A percentile compares a stretch with the other conserved stretches of the same genome.
These are phyloP conservation scores for Luscinia luscinia DNA, from an alignment of 2,797 vertebrate genomes.

Conservation along the genomic window DNA sequence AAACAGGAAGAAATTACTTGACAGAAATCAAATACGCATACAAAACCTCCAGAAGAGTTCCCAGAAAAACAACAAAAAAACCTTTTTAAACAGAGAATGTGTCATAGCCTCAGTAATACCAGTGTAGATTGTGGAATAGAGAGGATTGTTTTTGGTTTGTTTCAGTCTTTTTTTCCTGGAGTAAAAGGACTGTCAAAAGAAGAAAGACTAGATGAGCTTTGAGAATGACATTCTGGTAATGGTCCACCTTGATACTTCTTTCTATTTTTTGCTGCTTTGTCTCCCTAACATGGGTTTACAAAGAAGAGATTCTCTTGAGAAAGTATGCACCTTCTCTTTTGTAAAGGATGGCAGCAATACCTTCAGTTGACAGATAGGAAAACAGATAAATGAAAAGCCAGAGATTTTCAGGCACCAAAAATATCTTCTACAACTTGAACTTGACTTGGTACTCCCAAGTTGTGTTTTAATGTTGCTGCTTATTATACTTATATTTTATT, in stretches of 20 bases:
- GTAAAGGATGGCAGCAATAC: not conserved
- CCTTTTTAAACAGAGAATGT: not conserved
- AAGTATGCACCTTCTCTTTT: not conserved
- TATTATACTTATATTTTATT: slow-evolving; percentile 6
- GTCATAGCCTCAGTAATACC: not conserved
- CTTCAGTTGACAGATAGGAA: not conserved
- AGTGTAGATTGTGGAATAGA: rapidly evolving
- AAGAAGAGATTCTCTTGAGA: not conserved
- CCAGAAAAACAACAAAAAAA: rapidly evolving
- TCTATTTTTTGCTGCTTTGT: not conserved
- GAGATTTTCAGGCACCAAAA: not conserved
- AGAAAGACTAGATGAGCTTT: not conserved
- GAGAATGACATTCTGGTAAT: not conserved
- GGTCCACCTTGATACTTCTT: not conserved
- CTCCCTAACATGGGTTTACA: not conserved
- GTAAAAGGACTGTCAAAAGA: not conserved
- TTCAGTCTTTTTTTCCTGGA: not conserved
- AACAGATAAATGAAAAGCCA: not conserved
- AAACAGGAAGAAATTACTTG: not conserved
- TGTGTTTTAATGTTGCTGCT: not conserved
- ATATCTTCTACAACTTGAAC: not conserved
- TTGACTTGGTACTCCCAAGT: not conserved
- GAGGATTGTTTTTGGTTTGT: rapidly evolving
- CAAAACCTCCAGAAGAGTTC: not conserved
- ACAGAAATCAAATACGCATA: not conserved